Conservation (phyloP, 1,140 invertebrate species). For the Planococcus citri region DNA sequence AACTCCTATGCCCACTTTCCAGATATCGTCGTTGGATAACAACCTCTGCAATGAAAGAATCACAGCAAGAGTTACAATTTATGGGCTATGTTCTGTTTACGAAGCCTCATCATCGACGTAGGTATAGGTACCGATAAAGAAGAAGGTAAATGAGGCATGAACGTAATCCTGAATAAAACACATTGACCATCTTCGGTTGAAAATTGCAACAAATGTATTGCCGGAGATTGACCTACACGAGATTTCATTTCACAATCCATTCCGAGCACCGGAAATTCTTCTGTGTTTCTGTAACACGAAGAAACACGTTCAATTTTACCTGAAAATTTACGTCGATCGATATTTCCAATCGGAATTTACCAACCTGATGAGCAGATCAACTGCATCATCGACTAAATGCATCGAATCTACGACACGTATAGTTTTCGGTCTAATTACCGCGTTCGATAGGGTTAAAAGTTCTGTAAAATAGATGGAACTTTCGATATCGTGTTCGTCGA, state of each 20-base stretch:
- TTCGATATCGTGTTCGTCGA: not conserved
- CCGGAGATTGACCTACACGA: not conserved
- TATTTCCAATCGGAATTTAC: no score
- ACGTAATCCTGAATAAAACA: not conserved
- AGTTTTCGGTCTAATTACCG: no score
- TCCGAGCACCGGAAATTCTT: not conserved
- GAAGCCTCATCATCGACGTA: no score
- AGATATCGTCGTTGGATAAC: not conserved
- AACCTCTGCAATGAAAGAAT: not conserved
- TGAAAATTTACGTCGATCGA: not conserved
- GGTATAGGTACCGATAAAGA: not conserved
- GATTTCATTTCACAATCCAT: not conserved
- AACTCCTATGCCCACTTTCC: not conserved
- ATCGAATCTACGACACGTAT: no score
- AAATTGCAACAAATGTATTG: not conserved
- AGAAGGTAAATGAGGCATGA: not conserved
- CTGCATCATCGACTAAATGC: no score
- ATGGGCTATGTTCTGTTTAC: no score
- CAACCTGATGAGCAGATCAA: no score
- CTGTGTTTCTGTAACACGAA: not conserved
- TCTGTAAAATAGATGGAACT: not conserved
- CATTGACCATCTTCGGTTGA: not conserved
- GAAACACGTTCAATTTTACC: not conserved
- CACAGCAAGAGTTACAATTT: no score
- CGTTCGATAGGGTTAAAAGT: not conserved